A percentile compares a stretch with the other conserved stretches of the same genome.
Evolutionary conservation across 2,113 vertebrate genomes (phyloP).

Genomic region (Hemichromis elongatus): DNA sequence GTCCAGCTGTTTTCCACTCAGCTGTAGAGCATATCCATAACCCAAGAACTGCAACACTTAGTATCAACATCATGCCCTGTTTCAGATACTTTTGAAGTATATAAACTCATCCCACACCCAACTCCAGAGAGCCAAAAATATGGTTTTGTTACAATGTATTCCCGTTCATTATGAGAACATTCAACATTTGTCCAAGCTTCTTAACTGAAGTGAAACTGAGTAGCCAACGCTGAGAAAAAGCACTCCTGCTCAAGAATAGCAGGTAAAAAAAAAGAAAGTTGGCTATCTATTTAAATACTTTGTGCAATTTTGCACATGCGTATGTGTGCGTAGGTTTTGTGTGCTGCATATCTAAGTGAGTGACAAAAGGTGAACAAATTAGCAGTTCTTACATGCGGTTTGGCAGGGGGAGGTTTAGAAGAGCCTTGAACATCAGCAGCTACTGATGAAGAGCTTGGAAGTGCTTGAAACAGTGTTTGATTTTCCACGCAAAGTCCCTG

Average conservation of each 20-base stretch:
- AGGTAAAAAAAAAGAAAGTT: background rate
- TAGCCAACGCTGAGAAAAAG: constrained; percentile 40
- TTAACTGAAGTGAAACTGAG: background rate
- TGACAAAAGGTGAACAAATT: constrained; percentile 41
- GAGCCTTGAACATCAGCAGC: constrained; percentile 66
- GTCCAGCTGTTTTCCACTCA: constrained; percentile 18
- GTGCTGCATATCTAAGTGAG: background rate
- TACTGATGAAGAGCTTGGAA: constrained; percentile 63
- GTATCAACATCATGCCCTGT: background rate
- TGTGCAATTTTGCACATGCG: background rate
- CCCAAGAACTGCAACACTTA: background rate
- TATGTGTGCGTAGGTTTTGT: background rate
- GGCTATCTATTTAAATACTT: background rate
- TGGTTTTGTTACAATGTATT: background rate
- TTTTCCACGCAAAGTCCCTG: constrained; percentile 63
- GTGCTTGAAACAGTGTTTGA: constrained; percentile 68
- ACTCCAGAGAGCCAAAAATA: background rate
- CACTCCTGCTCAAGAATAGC: background rate
- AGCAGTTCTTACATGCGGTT: constrained; percentile 52
- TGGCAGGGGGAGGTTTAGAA: constrained; percentile 60
- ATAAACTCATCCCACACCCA: background rate
- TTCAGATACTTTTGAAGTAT: background rate
- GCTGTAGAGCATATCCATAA: background rate
- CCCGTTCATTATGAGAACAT: background rate
- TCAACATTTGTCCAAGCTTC: background rate